Conservation (phyloP, 2,888 invertebrate genomes). For the Lasioglossum lativentre region DNA sequence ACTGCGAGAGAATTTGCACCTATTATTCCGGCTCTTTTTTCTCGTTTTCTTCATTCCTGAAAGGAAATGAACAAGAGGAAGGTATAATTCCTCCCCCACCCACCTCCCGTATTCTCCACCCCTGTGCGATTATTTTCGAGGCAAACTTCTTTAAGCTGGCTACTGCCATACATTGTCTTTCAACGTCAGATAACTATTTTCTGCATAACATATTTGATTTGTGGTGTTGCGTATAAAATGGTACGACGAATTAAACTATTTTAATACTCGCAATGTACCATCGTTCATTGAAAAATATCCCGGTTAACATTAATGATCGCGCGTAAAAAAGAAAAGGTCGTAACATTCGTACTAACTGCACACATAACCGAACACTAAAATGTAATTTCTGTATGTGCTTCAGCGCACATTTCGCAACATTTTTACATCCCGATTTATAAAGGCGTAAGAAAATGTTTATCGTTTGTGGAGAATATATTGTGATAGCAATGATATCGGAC, state of each 20-base stretch:
- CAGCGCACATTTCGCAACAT: not conserved
- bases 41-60: constrained; percentile 6
- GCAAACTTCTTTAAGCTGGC: not conserved
- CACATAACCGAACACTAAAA: not conserved
- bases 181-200: not conserved
- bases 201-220: not conserved
- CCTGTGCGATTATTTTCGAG: not conserved
- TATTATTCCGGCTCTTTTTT: constrained; percentile 19
- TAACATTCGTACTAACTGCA: not conserved
- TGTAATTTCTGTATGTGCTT: not conserved
- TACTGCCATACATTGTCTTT: not conserved
- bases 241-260: no score
- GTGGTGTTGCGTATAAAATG: no score
- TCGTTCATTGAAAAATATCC: not conserved
- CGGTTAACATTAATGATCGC: not conserved
- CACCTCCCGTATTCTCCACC: not conserved
- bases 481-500: constrained; percentile 7
- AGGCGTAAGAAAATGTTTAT: not conserved
- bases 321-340: not conserved
- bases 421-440: not conserved
- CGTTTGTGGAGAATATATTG: not conserved
- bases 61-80: constrained; percentile 7
- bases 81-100: not conserved
- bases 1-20: constrained; percentile 25
- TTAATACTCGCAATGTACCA: not conserved